phyloP scores from a whole-genome alignment of 2,113 vertebrate species.

The Procavia capensis region DNA sequence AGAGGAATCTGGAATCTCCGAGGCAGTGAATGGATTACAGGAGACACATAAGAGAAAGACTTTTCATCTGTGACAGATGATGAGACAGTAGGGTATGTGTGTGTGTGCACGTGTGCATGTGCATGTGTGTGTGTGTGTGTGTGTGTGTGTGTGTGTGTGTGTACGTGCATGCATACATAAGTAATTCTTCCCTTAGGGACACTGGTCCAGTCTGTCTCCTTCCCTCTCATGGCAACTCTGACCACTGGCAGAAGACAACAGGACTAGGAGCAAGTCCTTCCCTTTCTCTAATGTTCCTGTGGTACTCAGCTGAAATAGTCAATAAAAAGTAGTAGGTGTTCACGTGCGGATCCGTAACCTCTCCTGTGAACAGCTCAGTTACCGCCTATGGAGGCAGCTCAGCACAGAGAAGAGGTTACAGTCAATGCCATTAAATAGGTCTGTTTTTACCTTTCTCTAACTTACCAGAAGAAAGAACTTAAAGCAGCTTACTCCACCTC shows the following conservation, averaged over 20 bases:
- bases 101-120: too few species aligned
- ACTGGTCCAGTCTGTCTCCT: background rate
- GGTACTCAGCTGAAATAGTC: background rate
- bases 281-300: background rate
- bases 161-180: accelerated
- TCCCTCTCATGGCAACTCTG: background rate
- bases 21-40: background rate
- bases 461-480: background rate
- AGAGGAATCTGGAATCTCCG: background rate
- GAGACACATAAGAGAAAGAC: background rate
- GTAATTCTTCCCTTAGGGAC: background rate
- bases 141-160: too few species aligned
- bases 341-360: background rate
- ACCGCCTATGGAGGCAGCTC: background rate
- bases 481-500: background rate
- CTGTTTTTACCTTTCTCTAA: background rate
- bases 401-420: background rate
- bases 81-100: too few species aligned
- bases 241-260: background rate
- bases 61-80: background rate
- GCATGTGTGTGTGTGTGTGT: too few species aligned
- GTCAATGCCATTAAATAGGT: background rate
- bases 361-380: background rate
- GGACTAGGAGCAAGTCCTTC: background rate
- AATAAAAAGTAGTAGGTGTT: background rate